Percentiles rank a stretch among this genome's conserved stretches.
Evolutionary conservation across 2,113 vertebrate genomes (phyloP).

Genomic region (Pardalotus punctatus): DNA sequence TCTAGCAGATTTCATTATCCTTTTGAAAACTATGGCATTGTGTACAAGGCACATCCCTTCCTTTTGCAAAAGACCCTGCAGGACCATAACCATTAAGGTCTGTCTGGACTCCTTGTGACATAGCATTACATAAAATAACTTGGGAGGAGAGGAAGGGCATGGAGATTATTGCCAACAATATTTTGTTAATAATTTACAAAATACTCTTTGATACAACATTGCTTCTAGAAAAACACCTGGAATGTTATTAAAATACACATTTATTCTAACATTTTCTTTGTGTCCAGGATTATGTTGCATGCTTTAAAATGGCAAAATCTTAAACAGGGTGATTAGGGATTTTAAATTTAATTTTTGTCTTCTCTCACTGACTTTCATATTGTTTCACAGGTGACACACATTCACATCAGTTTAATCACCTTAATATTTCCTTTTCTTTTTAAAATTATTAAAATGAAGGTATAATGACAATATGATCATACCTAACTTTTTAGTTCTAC

Average conservation of each 20-base stretch:
- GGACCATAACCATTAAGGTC: not conserved
- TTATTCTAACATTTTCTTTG: not conserved
- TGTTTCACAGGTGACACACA: not conserved
- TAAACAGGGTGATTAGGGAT: not conserved
- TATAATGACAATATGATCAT: not conserved
- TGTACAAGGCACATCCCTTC: not conserved
- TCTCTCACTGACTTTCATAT: not conserved
- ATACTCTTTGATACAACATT: not conserved
- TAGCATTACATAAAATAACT: not conserved
- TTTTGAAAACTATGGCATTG: not conserved
- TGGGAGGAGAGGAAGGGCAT: fast-evolving
- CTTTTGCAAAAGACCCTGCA: not conserved
- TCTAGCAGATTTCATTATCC: not conserved
- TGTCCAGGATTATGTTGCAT: not conserved
- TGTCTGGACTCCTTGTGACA: not conserved
- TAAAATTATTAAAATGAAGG: not conserved
- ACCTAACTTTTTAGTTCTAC: not conserved
- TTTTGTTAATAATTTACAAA: not conserved
- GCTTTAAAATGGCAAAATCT: not conserved
- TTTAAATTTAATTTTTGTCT: not conserved
- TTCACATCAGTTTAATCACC: not conserved
- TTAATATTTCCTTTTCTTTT: not conserved
- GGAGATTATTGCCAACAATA: not conserved
- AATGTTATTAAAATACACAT: not conserved
- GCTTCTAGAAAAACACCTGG: not conserved